Percentiles rank a stretch among this genome's conserved stretches.
These are phyloP conservation scores for Chalcosyrphus nemorum DNA, from an alignment of 2,888 invertebrate species.

Conservation along the genomic window DNA sequence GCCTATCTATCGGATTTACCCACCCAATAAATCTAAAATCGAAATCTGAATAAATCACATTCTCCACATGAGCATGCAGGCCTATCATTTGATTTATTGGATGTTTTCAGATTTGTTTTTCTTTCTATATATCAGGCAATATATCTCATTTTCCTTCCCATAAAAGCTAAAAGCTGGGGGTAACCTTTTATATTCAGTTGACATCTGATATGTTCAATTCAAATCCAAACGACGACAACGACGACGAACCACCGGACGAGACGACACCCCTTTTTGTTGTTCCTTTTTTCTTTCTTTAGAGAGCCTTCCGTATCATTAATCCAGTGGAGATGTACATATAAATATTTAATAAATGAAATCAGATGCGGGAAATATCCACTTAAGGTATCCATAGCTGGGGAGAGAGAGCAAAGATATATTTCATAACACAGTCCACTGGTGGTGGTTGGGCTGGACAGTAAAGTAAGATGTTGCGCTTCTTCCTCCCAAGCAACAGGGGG, in stretches of 20 bases:
- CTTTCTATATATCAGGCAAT: not conserved
- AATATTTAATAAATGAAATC: conserved; percentile 63
- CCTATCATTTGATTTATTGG: conserved; percentile 63
- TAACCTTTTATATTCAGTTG: conserved; percentile 13
- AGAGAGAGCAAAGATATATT: not conserved
- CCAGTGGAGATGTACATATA: conserved; percentile 54
- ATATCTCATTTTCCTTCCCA: conserved; percentile 22
- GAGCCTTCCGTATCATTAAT: conserved; percentile 36
- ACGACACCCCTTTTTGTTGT: conserved; percentile 20
- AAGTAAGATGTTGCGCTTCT: conserved; percentile 53
- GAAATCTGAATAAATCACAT: conserved; percentile 67
- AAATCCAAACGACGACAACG: too few species aligned
- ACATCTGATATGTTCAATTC: conserved; percentile 32
- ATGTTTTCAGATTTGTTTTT: conserved; percentile 44
- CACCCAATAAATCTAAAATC: conserved; percentile 67
- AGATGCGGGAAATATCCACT: conserved; percentile 39
- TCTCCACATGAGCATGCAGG: conserved; percentile 30
- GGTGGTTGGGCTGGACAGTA: too few species aligned
- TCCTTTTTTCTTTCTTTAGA: not conserved
- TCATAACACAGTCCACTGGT: conserved; percentile 1
- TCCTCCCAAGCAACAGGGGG: not conserved
- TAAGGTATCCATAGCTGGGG: not conserved
- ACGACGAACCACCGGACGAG: conserved; percentile 11
- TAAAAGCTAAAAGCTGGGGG: not conserved
- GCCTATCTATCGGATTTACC: conserved; percentile 63